These are phyloP conservation scores for Drosophila melanica DNA, from an alignment of 1,140 invertebrate species.

Conservation along the genomic window DNA sequence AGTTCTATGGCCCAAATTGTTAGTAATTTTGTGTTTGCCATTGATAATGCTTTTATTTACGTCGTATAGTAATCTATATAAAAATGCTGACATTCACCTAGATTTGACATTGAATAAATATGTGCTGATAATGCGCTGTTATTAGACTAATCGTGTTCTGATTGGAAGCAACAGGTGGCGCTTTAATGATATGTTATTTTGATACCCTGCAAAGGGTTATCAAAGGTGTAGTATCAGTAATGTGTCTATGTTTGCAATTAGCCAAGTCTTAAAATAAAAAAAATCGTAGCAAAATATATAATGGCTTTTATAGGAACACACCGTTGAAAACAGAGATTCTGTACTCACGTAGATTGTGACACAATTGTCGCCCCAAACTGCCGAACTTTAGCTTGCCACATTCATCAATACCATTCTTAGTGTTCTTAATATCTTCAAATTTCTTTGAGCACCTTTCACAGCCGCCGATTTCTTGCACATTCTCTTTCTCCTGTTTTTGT, in stretches of 20 bases:
- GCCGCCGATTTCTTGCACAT: background rate
- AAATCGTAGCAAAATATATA: too few species aligned
- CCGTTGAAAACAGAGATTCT: too few species aligned
- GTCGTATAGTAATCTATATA: slow-evolving; percentile 29
- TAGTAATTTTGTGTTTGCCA: background rate
- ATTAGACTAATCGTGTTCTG: background rate
- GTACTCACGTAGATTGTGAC: background rate
- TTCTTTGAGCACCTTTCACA: background rate
- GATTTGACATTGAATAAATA: slow-evolving; percentile 58
- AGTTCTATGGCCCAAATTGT: background rate
- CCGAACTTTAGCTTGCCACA: background rate
- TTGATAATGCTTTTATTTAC: slow-evolving; percentile 3
- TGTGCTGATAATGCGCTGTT: background rate
- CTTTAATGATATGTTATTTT: too few species aligned
- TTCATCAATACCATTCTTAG: background rate
- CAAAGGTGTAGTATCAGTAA: too few species aligned
- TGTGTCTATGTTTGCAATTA: too few species aligned
- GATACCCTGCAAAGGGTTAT: too few species aligned
- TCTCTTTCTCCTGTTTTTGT: background rate
- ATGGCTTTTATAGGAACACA: too few species aligned
- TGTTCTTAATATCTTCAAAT: background rate
- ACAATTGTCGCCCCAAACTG: background rate
- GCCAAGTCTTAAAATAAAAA: too few species aligned
- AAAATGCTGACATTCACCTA: slow-evolving; percentile 53
- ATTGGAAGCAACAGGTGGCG: background rate